Evolutionary conservation across 92 coral and sea anemone species (phyloP).

Genomic region (Pocillopora grandis): DNA sequence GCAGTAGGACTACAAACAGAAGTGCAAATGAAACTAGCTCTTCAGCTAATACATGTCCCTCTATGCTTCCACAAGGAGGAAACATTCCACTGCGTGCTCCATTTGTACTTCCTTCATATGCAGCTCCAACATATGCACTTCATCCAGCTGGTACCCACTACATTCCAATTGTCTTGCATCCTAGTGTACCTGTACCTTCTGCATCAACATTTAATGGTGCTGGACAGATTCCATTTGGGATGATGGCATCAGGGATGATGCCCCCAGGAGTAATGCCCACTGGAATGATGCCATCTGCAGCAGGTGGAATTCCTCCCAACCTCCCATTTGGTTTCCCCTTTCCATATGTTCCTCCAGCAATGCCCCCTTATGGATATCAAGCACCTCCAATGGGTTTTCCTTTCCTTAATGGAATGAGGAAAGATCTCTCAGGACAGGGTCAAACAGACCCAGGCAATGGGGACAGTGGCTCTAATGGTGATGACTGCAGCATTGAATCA

Average conservation of each 20-base stretch:
- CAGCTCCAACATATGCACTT: constrained; percentile 82
- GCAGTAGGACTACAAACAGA: constrained; percentile 29
- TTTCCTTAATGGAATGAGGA: constrained; percentile 21
- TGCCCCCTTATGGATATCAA: constrained; percentile 36
- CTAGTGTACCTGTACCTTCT: constrained; percentile 58
- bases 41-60: constrained; percentile 26
- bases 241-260: constrained; percentile 13
- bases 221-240: constrained; percentile 30
- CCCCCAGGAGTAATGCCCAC: constrained; percentile 32
- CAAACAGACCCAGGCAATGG: constrained; percentile 24
- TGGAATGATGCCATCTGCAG: constrained; percentile 23
- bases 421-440: constrained; percentile 38
- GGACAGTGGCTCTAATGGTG: constrained; percentile 46
- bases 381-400: constrained; percentile 35
- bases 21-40: constrained; percentile 24
- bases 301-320: constrained; percentile 27
- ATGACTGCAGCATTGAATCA: constrained; percentile 49
- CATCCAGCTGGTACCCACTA: constrained; percentile 90
- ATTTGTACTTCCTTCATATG: constrained; percentile 56
- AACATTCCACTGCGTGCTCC: constrained; percentile 58
- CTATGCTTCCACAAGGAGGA: constrained; percentile 29
- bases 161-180: constrained; percentile 83
- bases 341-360: constrained; percentile 26
- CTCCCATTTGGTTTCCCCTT: constrained; percentile 37
- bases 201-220: constrained; percentile 35